Percentiles rank a stretch among this genome's conserved stretches.
phyloP scores from a whole-genome alignment of 2,113 vertebrate genomes.

The Mohoua ochrocephala region DNA sequence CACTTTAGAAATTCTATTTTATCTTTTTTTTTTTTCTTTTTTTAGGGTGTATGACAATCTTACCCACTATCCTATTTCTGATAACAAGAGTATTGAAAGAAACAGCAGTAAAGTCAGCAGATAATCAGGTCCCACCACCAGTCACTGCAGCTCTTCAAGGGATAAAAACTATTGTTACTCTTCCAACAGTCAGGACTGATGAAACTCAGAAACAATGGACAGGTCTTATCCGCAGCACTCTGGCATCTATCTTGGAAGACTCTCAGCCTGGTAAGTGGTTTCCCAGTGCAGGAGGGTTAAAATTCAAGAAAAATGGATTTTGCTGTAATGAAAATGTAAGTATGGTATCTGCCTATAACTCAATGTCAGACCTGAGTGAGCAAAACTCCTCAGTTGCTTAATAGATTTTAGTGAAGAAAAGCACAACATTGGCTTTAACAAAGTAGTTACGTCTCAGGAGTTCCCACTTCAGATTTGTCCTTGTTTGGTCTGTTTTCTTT shows the following conservation, averaged over 20 bases:
- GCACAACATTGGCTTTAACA: background rate
- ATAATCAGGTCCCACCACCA: conserved; percentile 81
- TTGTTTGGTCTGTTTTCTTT: background rate
- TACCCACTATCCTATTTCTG: conserved; percentile 94
- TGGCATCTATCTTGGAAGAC: conserved; percentile 91
- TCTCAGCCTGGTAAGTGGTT: conserved; percentile 83
- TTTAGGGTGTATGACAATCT: conserved; percentile 91
- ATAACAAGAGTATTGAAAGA: conserved; percentile 92
- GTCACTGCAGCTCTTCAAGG: conserved; percentile 92
- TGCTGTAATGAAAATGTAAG: background rate
- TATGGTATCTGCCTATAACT: background rate
- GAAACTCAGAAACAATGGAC: conserved; percentile 90
- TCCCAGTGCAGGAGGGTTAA: background rate
- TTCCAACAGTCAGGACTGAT: conserved; percentile 78
- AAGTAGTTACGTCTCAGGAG: background rate
- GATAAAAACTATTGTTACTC: conserved; percentile 92
- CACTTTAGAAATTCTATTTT: background rate
- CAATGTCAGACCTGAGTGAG: background rate
- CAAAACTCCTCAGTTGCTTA: background rate
- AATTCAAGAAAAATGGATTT: background rate
- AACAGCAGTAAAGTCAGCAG: conserved; percentile 85
- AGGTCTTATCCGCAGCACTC: conserved; percentile 89
- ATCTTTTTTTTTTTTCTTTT: conserved; percentile 7
- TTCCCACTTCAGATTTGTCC: background rate
- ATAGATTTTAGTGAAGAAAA: background rate